Percentiles rank a stretch among this genome's conserved stretches.
phyloP scores from a whole-genome alignment of 2,113 vertebrate species.

The Pterocles orientalis region DNA sequence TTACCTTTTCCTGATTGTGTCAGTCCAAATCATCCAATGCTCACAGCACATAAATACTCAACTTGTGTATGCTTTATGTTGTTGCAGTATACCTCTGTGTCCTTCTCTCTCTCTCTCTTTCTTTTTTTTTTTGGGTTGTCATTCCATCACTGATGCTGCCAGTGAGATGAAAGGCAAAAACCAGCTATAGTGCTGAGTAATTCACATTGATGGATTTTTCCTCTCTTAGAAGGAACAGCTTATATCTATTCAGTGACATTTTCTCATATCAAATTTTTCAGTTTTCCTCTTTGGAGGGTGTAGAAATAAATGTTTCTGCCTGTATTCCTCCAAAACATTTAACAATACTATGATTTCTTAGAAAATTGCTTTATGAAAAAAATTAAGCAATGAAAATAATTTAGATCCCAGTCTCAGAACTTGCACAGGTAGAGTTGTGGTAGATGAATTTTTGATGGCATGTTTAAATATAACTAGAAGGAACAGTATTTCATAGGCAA shows the following conservation, averaged over 20 bases:
- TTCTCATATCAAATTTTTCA: background rate
- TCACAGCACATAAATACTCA: background rate
- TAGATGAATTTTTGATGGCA: background rate
- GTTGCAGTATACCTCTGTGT: background rate
- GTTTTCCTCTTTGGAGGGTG: background rate
- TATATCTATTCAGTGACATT: background rate
- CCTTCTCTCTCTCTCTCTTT: slow-evolving; percentile 5
- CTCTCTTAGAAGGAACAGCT: background rate
- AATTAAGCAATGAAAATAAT: background rate
- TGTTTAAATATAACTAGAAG: background rate
- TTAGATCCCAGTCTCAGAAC: background rate
- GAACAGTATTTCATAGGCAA: background rate
- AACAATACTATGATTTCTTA: background rate
- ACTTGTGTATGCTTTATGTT: background rate
- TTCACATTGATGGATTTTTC: background rate
- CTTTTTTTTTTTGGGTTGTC: background rate
- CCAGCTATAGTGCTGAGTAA: background rate
- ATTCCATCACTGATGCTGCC: slow-evolving; percentile 17
- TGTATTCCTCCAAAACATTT: background rate
- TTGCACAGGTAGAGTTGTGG: background rate
- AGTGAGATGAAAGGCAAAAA: slow-evolving; percentile 56
- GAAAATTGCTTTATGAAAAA: background rate
- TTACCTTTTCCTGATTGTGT: slow-evolving; percentile 46
- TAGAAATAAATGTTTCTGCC: background rate
- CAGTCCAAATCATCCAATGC: background rate